Conservation (phyloP, 2,888 invertebrate species). For the Drosophila diplacantha region DNA sequence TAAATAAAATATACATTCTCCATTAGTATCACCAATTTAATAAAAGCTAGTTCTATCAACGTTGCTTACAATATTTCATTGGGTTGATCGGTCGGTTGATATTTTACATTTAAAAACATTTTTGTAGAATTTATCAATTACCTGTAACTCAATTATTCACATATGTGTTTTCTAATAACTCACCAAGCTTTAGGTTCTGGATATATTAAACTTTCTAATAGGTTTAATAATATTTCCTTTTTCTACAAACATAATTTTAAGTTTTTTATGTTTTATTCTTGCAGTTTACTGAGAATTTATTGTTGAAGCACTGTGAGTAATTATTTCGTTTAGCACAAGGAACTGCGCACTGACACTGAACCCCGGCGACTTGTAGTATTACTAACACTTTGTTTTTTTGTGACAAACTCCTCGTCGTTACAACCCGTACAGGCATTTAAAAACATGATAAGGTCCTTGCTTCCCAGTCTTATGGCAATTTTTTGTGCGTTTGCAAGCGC, state of each 20-base stretch:
- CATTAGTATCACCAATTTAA: neutral
- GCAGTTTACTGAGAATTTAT: conserved; percentile 14
- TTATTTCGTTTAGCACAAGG: neutral
- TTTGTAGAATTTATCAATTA: neutral
- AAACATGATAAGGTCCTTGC: conserved; percentile 41
- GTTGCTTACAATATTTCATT: neutral
- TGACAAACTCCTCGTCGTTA: conserved; percentile 55
- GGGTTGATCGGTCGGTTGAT: neutral
- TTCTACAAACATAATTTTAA: neutral
- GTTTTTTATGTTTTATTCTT: neutral
- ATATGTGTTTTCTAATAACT: neutral
- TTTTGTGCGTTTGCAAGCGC: conserved; percentile 51
- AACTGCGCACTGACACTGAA: conserved; percentile 24
- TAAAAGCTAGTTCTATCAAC: neutral
- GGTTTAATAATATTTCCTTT: too few relatives aligned
- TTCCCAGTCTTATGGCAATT: conserved; percentile 48
- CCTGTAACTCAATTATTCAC: neutral
- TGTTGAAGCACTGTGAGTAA: neutral
- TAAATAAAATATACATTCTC: too few relatives aligned
- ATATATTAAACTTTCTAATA: too few relatives aligned
- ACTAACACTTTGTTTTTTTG: conserved; percentile 38
- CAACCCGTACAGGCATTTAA: conserved; percentile 53
- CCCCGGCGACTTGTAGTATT: conserved; percentile 24
- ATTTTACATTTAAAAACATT: neutral
- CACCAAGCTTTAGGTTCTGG: neutral